A percentile compares a stretch with the other conserved stretches of the same genome.
These are phyloP conservation scores for Andrena marginata DNA, from an alignment of 2,888 invertebrate species.

Conservation along the genomic window DNA sequence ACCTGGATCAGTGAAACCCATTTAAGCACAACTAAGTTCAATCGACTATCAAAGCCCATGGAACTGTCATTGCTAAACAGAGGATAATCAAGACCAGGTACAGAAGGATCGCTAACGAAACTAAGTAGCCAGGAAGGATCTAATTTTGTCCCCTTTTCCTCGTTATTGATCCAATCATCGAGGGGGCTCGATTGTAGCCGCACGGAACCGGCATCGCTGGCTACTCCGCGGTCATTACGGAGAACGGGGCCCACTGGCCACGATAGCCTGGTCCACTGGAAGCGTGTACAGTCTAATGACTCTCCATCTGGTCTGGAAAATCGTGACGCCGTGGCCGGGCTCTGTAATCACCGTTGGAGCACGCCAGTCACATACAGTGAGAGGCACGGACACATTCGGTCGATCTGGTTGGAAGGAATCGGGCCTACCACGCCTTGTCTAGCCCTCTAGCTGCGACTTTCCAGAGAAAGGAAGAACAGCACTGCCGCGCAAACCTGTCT, in stretches of 20 bases:
- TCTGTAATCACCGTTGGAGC: slow-evolving; percentile 77
- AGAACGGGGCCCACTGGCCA: slow-evolving; percentile 18
- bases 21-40: not conserved
- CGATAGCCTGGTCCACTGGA: slow-evolving; percentile 45
- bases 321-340: slow-evolving; percentile 78
- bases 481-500: slow-evolving; percentile 44
- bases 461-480: slow-evolving; percentile 79
- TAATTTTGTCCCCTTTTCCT: slow-evolving; percentile 1
- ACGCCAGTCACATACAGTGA: slow-evolving; percentile 80
- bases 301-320: slow-evolving; percentile 76
- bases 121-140: slow-evolving; percentile 1
- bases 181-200: slow-evolving; percentile 38
- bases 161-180: slow-evolving; percentile 38
- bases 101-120: not conserved
- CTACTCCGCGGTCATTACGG: slow-evolving; percentile 59
- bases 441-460: slow-evolving; percentile 69
- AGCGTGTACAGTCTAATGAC: slow-evolving; percentile 75
- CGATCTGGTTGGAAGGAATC: slow-evolving; percentile 72
- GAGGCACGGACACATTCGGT: slow-evolving; percentile 77
- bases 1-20: not conserved
- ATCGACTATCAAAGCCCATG: too few relatives aligned
- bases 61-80: not conserved
- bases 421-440: slow-evolving; percentile 78
- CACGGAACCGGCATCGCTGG: slow-evolving; percentile 45
- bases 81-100: not conserved